Base-by-base conservation (phyloP, 2,888 invertebrate species). In the Tineola bisselliella region DNA sequence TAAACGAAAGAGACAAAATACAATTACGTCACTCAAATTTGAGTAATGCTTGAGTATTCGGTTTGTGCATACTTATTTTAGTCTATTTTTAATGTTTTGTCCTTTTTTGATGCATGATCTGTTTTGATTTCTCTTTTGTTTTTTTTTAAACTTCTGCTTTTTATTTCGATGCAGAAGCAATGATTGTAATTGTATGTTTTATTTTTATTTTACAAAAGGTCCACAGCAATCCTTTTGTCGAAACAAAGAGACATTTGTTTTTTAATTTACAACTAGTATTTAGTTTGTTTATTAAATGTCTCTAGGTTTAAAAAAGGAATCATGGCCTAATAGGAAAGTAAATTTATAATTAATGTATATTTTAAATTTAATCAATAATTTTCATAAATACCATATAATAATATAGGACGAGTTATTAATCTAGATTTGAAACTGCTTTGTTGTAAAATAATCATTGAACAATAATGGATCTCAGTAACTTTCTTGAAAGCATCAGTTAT, bases 121-220 rank as follows among this genome's bases (percentile, higher is more conserved):
- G 30, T 57, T 65, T 61, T 62, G 60, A 63, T 63, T 58, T 62
- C 61, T 62, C 48, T 61, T 63, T 57, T 62, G 19, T 38, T 59
- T 63, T 63, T 62, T 62, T n/a, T n/a, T n/a, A n/a, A n/a, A 63
- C 64, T 67, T 66, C 61, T 70, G 81, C 80, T 82, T 80, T 78
- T 66, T 69, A 76, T 79, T 66, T 68, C 66, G 67, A 79, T 84
- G 86, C 86, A 86, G 86, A 81, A 83, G 86, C 86, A 86, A 87
- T 84, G 84, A 33, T 52, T 58, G 15, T 13, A 11, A 30, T 25
- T 4, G 44, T 30, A 12, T 25, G 25, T 15, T 8, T 12, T 18
- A 19, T 25, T 25, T 25, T 25, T 25, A 4, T 25, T 25, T 25
- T 25, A 25, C 25, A 48, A 48, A 48, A 48, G 18, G 15, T 5